Conservation (phyloP, 2,888 invertebrate species). For the Portevinia maculata region DNA sequence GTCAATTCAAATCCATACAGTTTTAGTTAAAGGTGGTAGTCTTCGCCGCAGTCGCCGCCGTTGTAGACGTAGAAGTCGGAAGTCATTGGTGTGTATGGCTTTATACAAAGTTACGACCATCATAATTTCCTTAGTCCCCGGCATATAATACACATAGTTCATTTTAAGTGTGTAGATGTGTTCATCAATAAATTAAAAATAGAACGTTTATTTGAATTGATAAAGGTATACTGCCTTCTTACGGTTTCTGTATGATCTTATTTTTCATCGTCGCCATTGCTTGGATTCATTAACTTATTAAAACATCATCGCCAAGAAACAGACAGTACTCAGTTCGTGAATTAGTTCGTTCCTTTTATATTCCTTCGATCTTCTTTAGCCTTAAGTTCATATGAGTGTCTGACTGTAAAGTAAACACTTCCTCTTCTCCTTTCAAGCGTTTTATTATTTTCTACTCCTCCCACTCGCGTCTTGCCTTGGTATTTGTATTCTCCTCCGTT, state of each 20-base stretch:
- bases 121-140: constrained; percentile 5
- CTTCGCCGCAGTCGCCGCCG: constrained; percentile 13
- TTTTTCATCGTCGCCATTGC: constrained; percentile 19
- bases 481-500: constrained; percentile 34
- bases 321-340: constrained; percentile 26
- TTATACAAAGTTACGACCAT: constrained; percentile 22
- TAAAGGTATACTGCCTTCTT: constrained; percentile 20
- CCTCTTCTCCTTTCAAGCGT: constrained; percentile 8
- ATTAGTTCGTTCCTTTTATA: constrained; percentile 12
- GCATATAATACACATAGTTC: constrained; percentile 9
- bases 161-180: constrained; percentile 32
- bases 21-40: constrained; percentile 43
- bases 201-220: constrained; percentile 34
- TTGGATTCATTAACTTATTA: constrained; percentile 15
- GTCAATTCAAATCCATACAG: constrained; percentile 20
- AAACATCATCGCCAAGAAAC: constrained; percentile 24
- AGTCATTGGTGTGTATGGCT: constrained; percentile 16
- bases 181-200: constrained; percentile 37
- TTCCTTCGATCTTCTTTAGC: constrained; percentile 1
- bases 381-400: constrained; percentile 18
- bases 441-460: constrained; percentile 41
- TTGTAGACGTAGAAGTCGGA: constrained; percentile 17
- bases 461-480: constrained; percentile 40
- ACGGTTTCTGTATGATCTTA: constrained; percentile 8
- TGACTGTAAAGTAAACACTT: constrained; percentile 27